A percentile compares a stretch with the other conserved stretches of the same genome.
phyloP scores from a whole-genome alignment of 2,888 invertebrate species.

The Sesamia inferens region DNA sequence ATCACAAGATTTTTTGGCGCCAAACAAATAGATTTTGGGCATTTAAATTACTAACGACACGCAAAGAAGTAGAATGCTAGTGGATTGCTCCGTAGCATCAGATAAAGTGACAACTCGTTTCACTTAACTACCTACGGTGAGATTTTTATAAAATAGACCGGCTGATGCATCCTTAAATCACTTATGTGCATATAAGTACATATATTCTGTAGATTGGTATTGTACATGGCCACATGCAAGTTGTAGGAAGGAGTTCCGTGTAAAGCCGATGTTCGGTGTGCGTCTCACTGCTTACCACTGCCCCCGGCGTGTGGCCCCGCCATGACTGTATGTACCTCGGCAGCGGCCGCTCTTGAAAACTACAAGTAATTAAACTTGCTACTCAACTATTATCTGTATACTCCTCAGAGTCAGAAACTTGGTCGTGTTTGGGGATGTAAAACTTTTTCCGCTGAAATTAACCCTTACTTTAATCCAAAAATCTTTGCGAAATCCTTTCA shows the following conservation, averaged over 20 bases:
- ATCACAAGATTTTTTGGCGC: too few relatives aligned
- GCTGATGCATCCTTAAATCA: slow-evolving; percentile 1
- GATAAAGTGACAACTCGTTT: background rate
- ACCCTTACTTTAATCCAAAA: slow-evolving; percentile 76
- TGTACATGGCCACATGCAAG: slow-evolving; percentile 12
- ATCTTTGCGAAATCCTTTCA: slow-evolving; percentile 75
- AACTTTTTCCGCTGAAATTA: slow-evolving; percentile 84
- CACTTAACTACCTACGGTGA: background rate
- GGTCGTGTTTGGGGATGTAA: slow-evolving; percentile 78
- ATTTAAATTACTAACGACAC: too few relatives aligned
- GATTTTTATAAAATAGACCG: background rate
- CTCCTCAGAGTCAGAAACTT: slow-evolving; percentile 81
- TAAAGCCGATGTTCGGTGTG: slow-evolving; percentile 42
- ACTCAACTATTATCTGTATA: slow-evolving; percentile 86
- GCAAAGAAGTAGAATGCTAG: too few relatives aligned
- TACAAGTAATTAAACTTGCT: slow-evolving; percentile 88
- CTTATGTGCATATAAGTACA: background rate
- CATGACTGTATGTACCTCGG: slow-evolving; percentile 19
- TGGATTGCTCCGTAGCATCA: background rate
- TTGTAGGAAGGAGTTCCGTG: slow-evolving; percentile 34
- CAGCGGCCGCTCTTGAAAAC: slow-evolving; percentile 73
- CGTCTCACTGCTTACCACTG: slow-evolving; percentile 30
- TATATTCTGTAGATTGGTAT: background rate
- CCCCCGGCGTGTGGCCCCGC: slow-evolving; percentile 27
- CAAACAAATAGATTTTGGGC: too few relatives aligned